Percentiles rank a stretch among this genome's conserved stretches.
These are phyloP conservation scores for Adrianichthys oophorus DNA, from an alignment of 2,797 vertebrate species.

Conservation along the genomic window DNA sequence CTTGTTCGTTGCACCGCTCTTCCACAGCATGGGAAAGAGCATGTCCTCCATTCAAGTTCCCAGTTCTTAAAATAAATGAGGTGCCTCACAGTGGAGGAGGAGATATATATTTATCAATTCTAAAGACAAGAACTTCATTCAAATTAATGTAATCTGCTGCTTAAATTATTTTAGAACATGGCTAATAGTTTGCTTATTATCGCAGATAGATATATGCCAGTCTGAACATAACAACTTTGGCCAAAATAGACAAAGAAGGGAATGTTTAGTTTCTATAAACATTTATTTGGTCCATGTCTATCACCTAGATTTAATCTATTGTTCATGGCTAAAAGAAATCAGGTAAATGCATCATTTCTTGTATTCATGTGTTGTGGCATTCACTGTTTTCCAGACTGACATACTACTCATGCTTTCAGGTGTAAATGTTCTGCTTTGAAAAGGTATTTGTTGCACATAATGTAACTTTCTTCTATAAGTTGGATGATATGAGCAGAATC, in stretches of 20 bases:
- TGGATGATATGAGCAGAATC: conserved; percentile 24
- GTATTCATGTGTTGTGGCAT: conserved; percentile 1
- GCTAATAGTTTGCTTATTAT: background rate
- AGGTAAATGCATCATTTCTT: conserved; percentile 29
- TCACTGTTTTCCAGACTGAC: conserved; percentile 11
- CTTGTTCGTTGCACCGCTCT: conserved; percentile 80
- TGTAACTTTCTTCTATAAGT: conserved; percentile 32
- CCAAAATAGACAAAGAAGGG: too few species aligned
- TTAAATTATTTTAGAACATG: background rate
- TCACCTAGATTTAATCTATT: conserved; percentile 15
- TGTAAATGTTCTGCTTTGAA: conserved; percentile 45
- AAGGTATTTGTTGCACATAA: conserved; percentile 47
- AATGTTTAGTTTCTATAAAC: too few species aligned
- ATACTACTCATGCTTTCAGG: conserved; percentile 31
- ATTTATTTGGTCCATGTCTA: conserved; percentile 6
- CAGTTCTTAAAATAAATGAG: conserved; percentile 72
- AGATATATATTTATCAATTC: background rate
- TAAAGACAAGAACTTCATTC: background rate
- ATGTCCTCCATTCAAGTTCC: conserved; percentile 81
- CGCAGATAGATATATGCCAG: background rate
- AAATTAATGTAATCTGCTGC: background rate
- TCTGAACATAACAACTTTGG: background rate
- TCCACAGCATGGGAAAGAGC: conserved; percentile 79
- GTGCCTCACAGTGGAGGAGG: background rate
- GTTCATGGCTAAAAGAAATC: conserved; percentile 38